These are phyloP conservation scores for Acronicta alni DNA, from an alignment of 2,888 invertebrate species.

Conservation along the genomic window DNA sequence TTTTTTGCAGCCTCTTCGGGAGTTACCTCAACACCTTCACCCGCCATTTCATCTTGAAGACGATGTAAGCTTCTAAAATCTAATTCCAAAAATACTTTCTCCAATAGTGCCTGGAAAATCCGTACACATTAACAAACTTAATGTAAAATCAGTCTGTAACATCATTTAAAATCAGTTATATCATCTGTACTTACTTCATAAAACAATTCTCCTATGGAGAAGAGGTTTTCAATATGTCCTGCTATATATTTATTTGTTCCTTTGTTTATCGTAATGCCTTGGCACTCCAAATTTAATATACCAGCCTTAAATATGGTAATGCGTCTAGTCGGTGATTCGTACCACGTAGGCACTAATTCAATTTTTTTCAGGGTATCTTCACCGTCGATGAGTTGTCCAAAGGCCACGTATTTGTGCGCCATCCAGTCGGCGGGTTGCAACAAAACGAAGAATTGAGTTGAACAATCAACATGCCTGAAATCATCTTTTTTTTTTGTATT, in stretches of 20 bases:
- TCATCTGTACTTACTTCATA: conserved; percentile 70
- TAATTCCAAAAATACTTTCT: conserved; percentile 68
- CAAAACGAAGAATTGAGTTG: conserved; percentile 92
- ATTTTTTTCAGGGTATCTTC: conserved; percentile 89
- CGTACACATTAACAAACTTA: background rate
- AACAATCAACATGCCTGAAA: conserved; percentile 90
- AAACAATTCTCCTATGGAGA: conserved; percentile 66
- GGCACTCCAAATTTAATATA: conserved; percentile 78
- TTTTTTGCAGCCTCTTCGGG: conserved; percentile 54
- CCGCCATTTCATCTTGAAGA: conserved; percentile 54
- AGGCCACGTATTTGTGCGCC: conserved; percentile 92
- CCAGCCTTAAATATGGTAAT: conserved; percentile 73
- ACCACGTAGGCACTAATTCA: conserved; percentile 90
- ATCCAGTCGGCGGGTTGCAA: conserved; percentile 92
- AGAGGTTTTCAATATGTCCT: conserved; percentile 77
- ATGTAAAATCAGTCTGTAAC: too few species aligned
- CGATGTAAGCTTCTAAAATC: conserved; percentile 60
- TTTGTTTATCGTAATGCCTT: conserved; percentile 74
- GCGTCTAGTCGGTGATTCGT: conserved; percentile 88
- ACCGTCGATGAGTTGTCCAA: conserved; percentile 92
- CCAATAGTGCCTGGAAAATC: conserved; percentile 64
- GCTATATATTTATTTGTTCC: conserved; percentile 72
- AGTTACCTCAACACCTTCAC: conserved; percentile 43
- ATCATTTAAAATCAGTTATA: too few species aligned
- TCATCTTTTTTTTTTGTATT: too few species aligned